phyloP scores from a whole-genome alignment of 2,888 invertebrate species.

The Morpho helenor region DNA sequence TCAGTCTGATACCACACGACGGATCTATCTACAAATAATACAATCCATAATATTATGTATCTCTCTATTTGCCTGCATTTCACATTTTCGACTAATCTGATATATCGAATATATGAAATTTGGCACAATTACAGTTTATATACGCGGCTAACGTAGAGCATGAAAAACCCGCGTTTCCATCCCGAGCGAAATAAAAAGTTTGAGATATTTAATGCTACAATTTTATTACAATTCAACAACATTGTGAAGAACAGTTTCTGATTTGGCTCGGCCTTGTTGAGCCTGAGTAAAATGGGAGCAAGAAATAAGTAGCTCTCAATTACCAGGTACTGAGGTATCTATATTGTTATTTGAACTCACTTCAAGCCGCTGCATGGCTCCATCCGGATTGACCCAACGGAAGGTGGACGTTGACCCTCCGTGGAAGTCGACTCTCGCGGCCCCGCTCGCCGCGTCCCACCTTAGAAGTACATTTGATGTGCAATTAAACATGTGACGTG shows the following conservation, averaged over 20 bases:
- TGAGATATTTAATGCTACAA: not conserved
- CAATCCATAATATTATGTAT: not conserved
- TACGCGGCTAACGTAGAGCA: too few species aligned
- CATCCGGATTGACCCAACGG: constrained; percentile 39
- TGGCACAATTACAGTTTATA: too few species aligned
- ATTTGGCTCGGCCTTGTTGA: not conserved
- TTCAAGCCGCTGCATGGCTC: constrained; percentile 41
- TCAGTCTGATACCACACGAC: too few species aligned
- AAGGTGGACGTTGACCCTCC: constrained; percentile 49
- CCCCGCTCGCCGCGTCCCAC: constrained; percentile 54
- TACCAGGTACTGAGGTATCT: not conserved
- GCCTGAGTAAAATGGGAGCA: too few species aligned
- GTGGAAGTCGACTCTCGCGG: constrained; percentile 51
- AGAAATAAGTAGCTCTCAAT: not conserved
- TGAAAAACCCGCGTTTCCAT: too few species aligned
- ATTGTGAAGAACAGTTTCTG: too few species aligned
- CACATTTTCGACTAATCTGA: not conserved
- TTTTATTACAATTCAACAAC: too few species aligned
- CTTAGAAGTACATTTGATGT: constrained; percentile 33
- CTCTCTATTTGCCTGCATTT: not conserved
- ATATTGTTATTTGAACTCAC: constrained; percentile 29
- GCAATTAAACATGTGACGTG: too few species aligned
- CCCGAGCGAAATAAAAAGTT: not conserved
- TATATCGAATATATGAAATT: too few species aligned
- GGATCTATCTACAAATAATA: too few species aligned